These are phyloP conservation scores for Epirrita christyi DNA, from an alignment of 2,888 invertebrate genomes.

Conservation along the genomic window DNA sequence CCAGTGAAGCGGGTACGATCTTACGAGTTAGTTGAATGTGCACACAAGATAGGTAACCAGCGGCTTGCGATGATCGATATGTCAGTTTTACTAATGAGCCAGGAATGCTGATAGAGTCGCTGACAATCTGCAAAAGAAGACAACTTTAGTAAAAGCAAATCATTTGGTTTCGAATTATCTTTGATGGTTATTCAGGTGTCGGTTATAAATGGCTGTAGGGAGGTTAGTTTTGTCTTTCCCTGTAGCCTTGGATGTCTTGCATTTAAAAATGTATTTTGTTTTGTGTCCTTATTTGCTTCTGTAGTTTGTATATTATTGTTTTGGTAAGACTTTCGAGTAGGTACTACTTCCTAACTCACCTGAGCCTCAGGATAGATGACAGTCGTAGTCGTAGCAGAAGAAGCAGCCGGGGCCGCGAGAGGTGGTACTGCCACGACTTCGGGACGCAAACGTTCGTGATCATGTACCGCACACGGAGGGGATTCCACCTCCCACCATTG, in stretches of 20 bases:
- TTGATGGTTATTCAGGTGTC: too few species aligned
- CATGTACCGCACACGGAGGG: constrained; percentile 91
- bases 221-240: too few species aligned
- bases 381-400: constrained; percentile 93
- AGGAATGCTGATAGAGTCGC: constrained; percentile 97
- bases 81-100: constrained; percentile 97
- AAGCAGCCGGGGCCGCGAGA: constrained; percentile 95
- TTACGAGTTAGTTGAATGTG: constrained; percentile 94
- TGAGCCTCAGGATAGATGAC: constrained; percentile 96
- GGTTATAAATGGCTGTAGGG: too few species aligned
- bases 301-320: too few species aligned
- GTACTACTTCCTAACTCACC: constrained; percentile 75
- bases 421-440: constrained; percentile 96
- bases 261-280: too few species aligned
- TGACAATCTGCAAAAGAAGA: constrained; percentile 90
- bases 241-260: too few species aligned
- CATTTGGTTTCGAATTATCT: neutral
- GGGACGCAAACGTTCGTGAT: constrained; percentile 93
- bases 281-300: too few species aligned
- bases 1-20: constrained; percentile 91
- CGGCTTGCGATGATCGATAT: constrained; percentile 97
- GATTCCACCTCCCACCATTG: constrained; percentile 85
- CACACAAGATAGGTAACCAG: constrained; percentile 97
- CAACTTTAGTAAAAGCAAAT: constrained; percentile 13
- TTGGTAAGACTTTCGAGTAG: too few species aligned